Base-by-base conservation (phyloP, 2,888 invertebrate genomes). In the Platycheirus rosarum region DNA sequence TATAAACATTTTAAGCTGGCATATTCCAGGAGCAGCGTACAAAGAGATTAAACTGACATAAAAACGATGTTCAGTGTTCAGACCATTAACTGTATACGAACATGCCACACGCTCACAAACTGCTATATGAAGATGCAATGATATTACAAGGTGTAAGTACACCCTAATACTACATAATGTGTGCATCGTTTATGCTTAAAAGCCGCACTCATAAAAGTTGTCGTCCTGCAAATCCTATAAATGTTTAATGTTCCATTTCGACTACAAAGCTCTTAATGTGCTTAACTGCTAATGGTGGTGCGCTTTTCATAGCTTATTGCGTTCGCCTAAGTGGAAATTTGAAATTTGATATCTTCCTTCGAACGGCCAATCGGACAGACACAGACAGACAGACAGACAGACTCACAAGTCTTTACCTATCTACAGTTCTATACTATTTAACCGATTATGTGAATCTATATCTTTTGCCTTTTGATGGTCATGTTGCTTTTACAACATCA, bases 281-380 rank as follows among this genome's bases (percentile, higher is more conserved):
- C 82, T 82, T 76, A 77, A 76, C 80, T 82, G 71, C 76, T 76
- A 82, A 76, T 82, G 76, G 71, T 57, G 77, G 76, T 82, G 76
- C 82, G 76, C 82, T 82, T 82, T 82, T 82, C 73, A 82, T 82
- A 82, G 82, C 82, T 82, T 82, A 80, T 82, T 77, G 68, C 77
- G 55, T 77, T 77, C 55, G 77, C 35, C 66, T 63, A 63, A 77
- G 77, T 82, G 68, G 77, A 82, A 82, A 77, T 82, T 73, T 82
- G 77, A 77, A 82, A 82, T 77, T 69, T 77, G 73, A 82, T 77
- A 71, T 76, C 71, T 76, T 46, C 63, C 16, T 60, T 60, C 37
- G 40, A 49, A 46, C 46, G 46, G 63, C 29, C 42, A 8, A 42
- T 23, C n/a, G n/a, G 51, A 42, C 14, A 35, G 29, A 32, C 29